Percentiles rank a stretch among this genome's conserved stretches.
These are phyloP conservation scores for Drosophila meridionalis DNA, from an alignment of 2,888 invertebrate species.

Conservation along the genomic window DNA sequence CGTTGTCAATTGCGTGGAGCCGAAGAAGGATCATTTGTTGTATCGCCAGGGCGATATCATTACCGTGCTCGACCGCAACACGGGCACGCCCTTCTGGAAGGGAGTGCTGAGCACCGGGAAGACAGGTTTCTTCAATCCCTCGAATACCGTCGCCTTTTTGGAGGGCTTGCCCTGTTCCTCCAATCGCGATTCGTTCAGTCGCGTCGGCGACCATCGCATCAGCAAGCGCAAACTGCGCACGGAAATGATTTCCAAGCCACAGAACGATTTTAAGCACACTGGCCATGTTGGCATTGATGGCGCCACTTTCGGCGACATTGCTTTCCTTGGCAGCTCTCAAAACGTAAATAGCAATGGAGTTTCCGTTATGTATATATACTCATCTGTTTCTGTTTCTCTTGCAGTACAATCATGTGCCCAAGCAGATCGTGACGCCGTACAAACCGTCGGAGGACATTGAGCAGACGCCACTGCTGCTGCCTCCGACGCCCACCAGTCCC, in stretches of 20 bases:
- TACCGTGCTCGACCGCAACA: slow-evolving; percentile 94
- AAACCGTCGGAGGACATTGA: slow-evolving; percentile 94
- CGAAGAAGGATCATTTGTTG: slow-evolving; percentile 90
- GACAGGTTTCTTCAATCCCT: slow-evolving; percentile 96
- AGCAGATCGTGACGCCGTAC: slow-evolving; percentile 95
- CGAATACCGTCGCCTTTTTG: slow-evolving; percentile 94
- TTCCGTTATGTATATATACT: not conserved
- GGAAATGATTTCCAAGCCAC: slow-evolving; percentile 98
- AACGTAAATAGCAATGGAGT: slow-evolving; percentile 68
- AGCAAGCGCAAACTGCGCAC: slow-evolving; percentile 90
- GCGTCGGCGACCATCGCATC: slow-evolving; percentile 86
- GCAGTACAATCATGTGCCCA: slow-evolving; percentile 91
- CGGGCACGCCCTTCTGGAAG: slow-evolving; percentile 92
- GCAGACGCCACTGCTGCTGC: slow-evolving; percentile 88
- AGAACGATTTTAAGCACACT: slow-evolving; percentile 98
- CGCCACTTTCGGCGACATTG: slow-evolving; percentile 97
- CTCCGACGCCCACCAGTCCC: slow-evolving; percentile 85
- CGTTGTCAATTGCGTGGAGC: slow-evolving; percentile 86
- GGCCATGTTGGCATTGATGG: slow-evolving; percentile 98
- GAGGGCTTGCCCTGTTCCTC: slow-evolving; percentile 86
- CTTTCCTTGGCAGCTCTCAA: slow-evolving; percentile 86
- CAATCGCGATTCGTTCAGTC: slow-evolving; percentile 87
- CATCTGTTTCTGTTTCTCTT: not conserved
- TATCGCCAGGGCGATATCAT: slow-evolving; percentile 96
- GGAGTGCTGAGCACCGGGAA: slow-evolving; percentile 95